Base-by-base conservation (phyloP, 64 coral and sea anemone genomes). In the Montipora capricornis region DNA sequence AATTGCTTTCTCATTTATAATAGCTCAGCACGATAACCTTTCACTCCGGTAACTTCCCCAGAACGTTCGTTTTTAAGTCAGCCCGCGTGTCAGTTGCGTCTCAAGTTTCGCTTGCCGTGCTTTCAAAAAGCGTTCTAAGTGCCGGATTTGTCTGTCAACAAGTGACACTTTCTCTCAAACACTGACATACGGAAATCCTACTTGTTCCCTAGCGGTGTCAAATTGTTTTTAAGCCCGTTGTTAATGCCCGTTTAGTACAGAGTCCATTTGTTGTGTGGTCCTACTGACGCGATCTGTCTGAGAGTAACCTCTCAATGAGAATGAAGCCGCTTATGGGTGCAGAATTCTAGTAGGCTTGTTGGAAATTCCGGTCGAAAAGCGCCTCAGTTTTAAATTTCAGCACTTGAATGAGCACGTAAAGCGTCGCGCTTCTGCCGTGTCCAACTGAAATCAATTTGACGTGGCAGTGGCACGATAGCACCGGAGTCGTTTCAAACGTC, bases 1-100 rank as follows among this genome's bases (percentile, higher is more conserved):
- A 93, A 93, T 88, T 93, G 84, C 57, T 88, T 77, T 87, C 88
- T 88, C 92, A 88, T 93, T 93, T 93, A 93, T 80, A 88, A 80
- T 87, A 85, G 70, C 60, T 81, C 49, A 68, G 44, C 14, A 76
- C 47, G 92, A 93, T 93, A 93, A 93, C 92, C 92, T 93, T 80
- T 80, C 74, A 74, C 59, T 60, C 87, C 26, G n/a, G 48, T 70
- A 53, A 26, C 76, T 89, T 19, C 24, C 76, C 73, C 74, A 76
- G 73, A 79, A 77, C 87, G 73, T 89, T 89, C 87, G 74, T 45
- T 77, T 17, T 15, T 15, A 68, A 12, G 12, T 61, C 60, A 78
- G 55, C 37, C 29, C 88, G 88, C 90, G 11, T 57, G 53, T 57
- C 37, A 49, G 59, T 74, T 58, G 49, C 78, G 66, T 77, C 73